phyloP scores from a whole-genome alignment of 2,888 invertebrate species.

The Ectemnius lituratus region DNA sequence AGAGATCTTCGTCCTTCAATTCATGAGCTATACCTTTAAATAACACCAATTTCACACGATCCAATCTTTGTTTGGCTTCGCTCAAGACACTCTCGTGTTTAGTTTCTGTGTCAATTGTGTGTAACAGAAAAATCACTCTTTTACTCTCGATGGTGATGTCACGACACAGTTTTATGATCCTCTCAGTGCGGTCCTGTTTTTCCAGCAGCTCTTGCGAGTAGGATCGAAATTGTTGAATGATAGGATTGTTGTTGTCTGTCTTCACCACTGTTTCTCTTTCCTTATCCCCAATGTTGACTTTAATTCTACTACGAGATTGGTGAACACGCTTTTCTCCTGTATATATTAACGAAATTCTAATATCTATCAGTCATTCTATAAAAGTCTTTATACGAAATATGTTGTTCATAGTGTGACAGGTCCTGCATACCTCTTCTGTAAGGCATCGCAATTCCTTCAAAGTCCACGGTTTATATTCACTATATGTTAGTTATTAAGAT shows the following conservation, averaged over 20 bases:
- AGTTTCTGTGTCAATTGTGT: slow-evolving; percentile 83
- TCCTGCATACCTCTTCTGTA: slow-evolving; percentile 54
- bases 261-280: slow-evolving; percentile 77
- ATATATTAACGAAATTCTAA: slow-evolving; percentile 27
- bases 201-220: slow-evolving; percentile 84
- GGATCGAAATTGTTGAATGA: slow-evolving; percentile 82
- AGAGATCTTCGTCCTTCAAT: slow-evolving; percentile 85
- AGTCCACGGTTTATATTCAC: background rate
- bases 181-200: slow-evolving; percentile 90
- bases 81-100: slow-evolving; percentile 80
- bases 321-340: slow-evolving; percentile 52
- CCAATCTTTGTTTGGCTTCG: slow-evolving; percentile 84
- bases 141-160: slow-evolving; percentile 95
- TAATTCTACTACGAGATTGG: slow-evolving; percentile 57
- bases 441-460: slow-evolving; percentile 47
- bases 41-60: slow-evolving; percentile 81
- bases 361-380: slow-evolving; percentile 11
- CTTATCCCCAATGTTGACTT: slow-evolving; percentile 76
- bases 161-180: slow-evolving; percentile 88
- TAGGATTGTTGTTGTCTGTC: slow-evolving; percentile 79
- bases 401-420: slow-evolving; percentile 4
- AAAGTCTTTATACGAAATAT: background rate
- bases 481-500: no score
- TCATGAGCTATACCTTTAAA: slow-evolving; percentile 87
- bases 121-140: slow-evolving; percentile 91